Conservation (phyloP, 2,113 vertebrate genomes). For the Mustelus asterias region DNA sequence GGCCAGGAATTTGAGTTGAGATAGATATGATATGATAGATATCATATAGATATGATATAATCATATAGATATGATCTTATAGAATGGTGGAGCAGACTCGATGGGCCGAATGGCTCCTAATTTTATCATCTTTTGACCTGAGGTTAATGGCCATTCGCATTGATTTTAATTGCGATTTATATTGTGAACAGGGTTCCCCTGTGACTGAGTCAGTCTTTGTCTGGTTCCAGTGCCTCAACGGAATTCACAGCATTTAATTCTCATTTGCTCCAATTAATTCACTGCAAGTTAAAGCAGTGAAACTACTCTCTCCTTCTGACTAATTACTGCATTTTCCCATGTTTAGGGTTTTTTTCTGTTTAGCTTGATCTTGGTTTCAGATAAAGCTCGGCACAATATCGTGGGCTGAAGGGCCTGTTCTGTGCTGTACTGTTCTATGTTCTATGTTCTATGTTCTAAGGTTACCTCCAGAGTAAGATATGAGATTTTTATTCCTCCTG, state of each 20-base stretch:
- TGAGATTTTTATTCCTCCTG: background rate
- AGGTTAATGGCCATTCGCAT: background rate
- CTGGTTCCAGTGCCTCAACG: background rate
- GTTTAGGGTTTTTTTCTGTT: background rate
- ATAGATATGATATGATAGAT: no score
- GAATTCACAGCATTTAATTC: background rate
- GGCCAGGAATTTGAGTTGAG: no score
- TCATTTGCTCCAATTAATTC: background rate
- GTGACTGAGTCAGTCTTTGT: background rate
- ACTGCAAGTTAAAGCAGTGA: background rate
- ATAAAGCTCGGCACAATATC: no score
- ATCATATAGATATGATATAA: no score
- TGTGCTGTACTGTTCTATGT: no score
- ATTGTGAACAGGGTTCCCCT: background rate
- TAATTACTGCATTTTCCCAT: background rate
- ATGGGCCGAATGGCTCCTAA: no score
- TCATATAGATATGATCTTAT: no score
- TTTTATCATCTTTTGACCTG: no score
- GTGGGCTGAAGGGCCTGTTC: no score
- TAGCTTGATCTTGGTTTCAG: no score
- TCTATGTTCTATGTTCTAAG: no score
- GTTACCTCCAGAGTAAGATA: background rate
- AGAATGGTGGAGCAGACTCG: no score
- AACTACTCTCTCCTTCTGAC: background rate
- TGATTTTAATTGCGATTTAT: background rate